Conservation (phyloP, 2,113 vertebrate species). For the Peromyscus californicus region DNA sequence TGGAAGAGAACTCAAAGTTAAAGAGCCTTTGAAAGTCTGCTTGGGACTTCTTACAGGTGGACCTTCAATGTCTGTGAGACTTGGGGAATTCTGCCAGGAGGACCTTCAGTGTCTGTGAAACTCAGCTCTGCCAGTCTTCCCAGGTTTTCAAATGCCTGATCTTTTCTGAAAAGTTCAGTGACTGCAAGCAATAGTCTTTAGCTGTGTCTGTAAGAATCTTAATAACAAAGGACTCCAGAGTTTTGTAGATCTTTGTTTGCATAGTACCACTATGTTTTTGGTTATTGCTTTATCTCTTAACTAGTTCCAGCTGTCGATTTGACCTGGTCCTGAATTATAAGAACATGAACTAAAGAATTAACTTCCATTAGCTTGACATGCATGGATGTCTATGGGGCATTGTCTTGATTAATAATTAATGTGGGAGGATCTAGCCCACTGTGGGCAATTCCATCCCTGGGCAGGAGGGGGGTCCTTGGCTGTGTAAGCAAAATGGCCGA, state of each 20-base stretch:
- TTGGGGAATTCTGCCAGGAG: neutral
- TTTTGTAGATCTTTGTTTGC: neutral
- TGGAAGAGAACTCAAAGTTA: neutral
- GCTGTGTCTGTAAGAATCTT: neutral
- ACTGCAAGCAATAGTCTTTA: neutral
- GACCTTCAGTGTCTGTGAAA: neutral
- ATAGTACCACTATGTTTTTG: neutral
- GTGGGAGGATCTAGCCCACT: neutral
- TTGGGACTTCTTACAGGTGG: neutral
- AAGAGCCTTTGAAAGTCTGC: neutral
- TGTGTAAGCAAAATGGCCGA: neutral
- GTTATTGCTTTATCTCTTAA: neutral
- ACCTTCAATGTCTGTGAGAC: neutral
- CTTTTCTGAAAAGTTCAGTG: neutral
- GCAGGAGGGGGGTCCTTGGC: fast-evolving
- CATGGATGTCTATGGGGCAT: neutral
- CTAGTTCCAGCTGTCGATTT: neutral
- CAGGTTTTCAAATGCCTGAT: neutral
- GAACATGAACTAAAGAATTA: neutral
- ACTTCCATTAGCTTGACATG: neutral
- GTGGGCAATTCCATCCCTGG: neutral
- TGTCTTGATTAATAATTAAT: neutral
- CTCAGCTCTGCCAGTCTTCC: neutral
- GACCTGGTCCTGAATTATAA: neutral
- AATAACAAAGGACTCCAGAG: neutral